A percentile compares a stretch with the other conserved stretches of the same genome.
These are phyloP conservation scores for Speoplatyrhinus poulsoni DNA, from an alignment of 2,113 vertebrate genomes.

Conservation along the genomic window DNA sequence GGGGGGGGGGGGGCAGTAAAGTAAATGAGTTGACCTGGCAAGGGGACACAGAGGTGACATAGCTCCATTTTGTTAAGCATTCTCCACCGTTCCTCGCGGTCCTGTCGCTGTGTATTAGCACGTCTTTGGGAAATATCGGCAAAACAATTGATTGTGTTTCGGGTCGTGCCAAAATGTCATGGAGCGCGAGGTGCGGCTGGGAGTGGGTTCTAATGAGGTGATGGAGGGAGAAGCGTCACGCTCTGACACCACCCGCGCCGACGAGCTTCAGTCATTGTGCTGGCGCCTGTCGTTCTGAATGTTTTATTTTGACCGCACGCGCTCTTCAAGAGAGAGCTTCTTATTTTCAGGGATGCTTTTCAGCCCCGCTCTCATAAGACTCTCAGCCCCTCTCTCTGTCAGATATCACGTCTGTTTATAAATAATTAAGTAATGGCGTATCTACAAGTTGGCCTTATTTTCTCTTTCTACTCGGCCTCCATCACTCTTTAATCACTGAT, in stretches of 20 bases:
- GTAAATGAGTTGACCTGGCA: constrained; percentile 16
- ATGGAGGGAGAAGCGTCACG: constrained; percentile 14
- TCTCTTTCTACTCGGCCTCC: constrained; percentile 31
- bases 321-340: no score
- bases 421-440: neutral
- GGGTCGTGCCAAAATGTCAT: constrained; percentile 48
- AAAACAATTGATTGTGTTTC: constrained; percentile 53
- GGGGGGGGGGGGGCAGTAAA: no score
- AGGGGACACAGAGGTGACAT: constrained; percentile 21
- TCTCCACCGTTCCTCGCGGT: constrained; percentile 19
- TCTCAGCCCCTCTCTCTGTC: constrained; percentile 7
- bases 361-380: neutral
- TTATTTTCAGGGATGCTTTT: no score
- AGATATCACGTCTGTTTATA: constrained; percentile 15
- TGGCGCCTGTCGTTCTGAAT: no score
- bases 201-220: constrained; percentile 51
- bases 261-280: neutral
- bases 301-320: no score
- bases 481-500: constrained; percentile 34
- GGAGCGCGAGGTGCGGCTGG: constrained; percentile 10
- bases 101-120: constrained; percentile 56
- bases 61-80: constrained; percentile 36
- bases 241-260: constrained; percentile 1
- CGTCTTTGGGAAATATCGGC: constrained; percentile 52
- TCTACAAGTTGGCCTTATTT: constrained; percentile 5